Base-by-base conservation (phyloP, 1,140 invertebrate genomes). In the Acromyrmex charruanus region DNA sequence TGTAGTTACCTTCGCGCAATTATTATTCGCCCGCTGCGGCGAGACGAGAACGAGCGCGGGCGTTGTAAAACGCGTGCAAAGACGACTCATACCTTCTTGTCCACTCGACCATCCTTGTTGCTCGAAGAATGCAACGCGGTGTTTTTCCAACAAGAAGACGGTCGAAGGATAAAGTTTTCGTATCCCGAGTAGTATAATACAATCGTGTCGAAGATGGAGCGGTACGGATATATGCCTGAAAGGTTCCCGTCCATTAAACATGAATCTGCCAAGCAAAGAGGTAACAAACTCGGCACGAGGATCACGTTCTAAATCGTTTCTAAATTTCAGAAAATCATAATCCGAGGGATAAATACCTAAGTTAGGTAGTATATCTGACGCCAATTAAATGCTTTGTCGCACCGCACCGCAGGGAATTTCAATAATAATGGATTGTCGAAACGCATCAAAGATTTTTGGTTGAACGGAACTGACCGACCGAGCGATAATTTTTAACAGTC, bases 401-500 rank as follows among this genome's bases (percentile, higher is more conserved):
- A 72, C 39, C 10, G 39, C 39, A 44, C 9, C 18, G 71, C 59
- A 68, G 35, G 25, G 0, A 72, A 25, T 49, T 53, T 55, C 31
- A n/a, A 58, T 71, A 31, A 82, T 18, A 14, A 75, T 7, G 44
- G 25, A 35, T 61, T 18, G n/a, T 61, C 49, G n/a, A 49, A 16
- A 0, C 25, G 31, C n/a, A 69, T 61, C 25, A 6, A 59, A 21
- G 25, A 59, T 21, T 21, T 28, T 63, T 14, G 14, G 25, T 35
- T 16, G 39, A 55, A 39, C 7, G 35, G 35, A 39, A 74, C 39
- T 21, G 39, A 21, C 28, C 28, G 35, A 69, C 31, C 51, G 59
- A 7, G 4, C 35, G 72, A 71, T 51, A 66, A 93, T 94, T 92
- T 94, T 90, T 94, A 92, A 93, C 90, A 79, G 89, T 93, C 77